A percentile compares a stretch with the other conserved stretches of the same genome.
Conservation (phyloP, 2,888 invertebrate genomes). For the Leucania comma region DNA sequence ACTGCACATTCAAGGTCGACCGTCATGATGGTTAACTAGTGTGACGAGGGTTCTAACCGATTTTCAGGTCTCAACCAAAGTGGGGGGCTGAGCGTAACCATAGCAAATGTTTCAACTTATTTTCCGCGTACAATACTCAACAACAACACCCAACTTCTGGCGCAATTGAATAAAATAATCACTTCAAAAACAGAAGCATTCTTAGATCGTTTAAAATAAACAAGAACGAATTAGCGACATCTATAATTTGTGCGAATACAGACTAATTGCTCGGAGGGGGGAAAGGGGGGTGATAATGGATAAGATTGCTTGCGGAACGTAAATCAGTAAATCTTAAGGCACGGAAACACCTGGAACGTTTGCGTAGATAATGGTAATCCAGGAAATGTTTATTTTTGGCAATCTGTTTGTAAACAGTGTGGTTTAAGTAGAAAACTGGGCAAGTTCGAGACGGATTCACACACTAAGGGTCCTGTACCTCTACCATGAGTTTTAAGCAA, state of each 20-base stretch:
- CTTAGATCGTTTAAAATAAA: slow-evolving; percentile 21
- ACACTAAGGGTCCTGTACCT: too few species aligned
- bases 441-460: too few species aligned
- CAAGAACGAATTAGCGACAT: slow-evolving; percentile 26
- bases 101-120: too few species aligned
- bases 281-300: slow-evolving; percentile 22
- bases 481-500: too few species aligned
- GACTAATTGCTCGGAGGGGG: slow-evolving; percentile 36
- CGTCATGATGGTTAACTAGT: too few species aligned
- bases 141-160: too few species aligned
- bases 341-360: slow-evolving; percentile 41
- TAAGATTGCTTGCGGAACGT: slow-evolving; percentile 46
- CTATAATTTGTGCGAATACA: slow-evolving; percentile 45
- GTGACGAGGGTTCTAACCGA: too few species aligned
- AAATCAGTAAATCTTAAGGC: slow-evolving; percentile 28
- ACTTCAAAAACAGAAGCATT: slow-evolving; percentile 8
- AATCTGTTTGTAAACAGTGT: background rate
- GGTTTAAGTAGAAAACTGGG: background rate
- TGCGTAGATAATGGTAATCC: slow-evolving; percentile 23
- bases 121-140: too few species aligned
- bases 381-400: slow-evolving; percentile 13
- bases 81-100: too few species aligned
- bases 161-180: background rate
- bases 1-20: too few species aligned
- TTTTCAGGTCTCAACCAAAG: too few species aligned